phyloP scores from a whole-genome alignment of 1,140 invertebrate genomes.

The Campodea augens region DNA sequence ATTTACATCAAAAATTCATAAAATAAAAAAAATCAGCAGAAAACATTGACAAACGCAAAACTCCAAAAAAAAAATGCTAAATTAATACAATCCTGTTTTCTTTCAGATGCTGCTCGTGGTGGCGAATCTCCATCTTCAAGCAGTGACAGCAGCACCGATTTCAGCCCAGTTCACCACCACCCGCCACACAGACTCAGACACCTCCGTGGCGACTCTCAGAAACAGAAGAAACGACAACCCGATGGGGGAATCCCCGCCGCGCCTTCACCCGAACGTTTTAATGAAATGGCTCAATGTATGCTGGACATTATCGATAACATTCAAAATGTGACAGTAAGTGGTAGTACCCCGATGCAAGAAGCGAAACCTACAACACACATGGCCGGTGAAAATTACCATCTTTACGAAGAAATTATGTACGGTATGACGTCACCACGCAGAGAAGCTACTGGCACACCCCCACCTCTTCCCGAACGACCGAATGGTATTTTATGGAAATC shows the following conservation, averaged over 20 bases:
- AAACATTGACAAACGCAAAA: neutral
- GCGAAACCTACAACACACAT: neutral
- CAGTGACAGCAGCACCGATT: constrained; percentile 11
- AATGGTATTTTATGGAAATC: constrained; percentile 5
- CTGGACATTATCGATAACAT: constrained; percentile 22
- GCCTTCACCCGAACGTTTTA: constrained; percentile 13
- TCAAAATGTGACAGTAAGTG: constrained; percentile 14
- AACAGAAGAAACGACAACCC: too few species aligned
- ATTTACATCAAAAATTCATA: neutral
- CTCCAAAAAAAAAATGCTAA: too few species aligned
- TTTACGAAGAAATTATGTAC: constrained; percentile 22
- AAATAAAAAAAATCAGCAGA: neutral
- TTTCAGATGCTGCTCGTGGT: constrained; percentile 5
- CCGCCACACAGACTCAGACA: neutral
- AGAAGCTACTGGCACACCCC: constrained; percentile 6
- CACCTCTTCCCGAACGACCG: constrained; percentile 9
- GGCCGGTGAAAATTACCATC: constrained; percentile 19
- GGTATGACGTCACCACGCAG: constrained; percentile 12
- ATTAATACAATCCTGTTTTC: neutral
- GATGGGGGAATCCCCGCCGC: too few species aligned
- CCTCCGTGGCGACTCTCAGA: too few species aligned
- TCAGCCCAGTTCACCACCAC: constrained; percentile 5
- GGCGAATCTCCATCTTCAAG: constrained; percentile 10
- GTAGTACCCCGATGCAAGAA: neutral
- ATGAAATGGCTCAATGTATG: constrained; percentile 21